Evolutionary conservation across 2,113 vertebrate genomes (phyloP), one percentile per base, ranked within the genome.

Genomic region (Leucosticte australis): DNA sequence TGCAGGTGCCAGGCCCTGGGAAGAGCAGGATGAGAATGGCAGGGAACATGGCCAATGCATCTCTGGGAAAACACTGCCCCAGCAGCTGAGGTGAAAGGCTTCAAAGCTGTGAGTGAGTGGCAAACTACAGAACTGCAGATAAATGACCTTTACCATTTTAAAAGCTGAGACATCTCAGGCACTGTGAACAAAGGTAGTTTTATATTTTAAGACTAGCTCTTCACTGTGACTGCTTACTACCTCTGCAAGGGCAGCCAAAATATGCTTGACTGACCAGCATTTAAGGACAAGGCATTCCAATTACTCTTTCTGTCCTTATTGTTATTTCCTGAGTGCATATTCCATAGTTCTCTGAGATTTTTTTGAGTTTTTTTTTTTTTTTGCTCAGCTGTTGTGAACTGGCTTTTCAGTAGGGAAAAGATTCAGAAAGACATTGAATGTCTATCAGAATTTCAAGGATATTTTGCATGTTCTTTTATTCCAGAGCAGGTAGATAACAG

Each of bases 401-500:
- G 74, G 11, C 15, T 73, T 91, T 59, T 82, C 53, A 85, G 30
- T 13, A 52, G 57, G 24, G 70, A 82, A 94, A 82, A 64, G 28
- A 63, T 47, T 79, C 60, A 39, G 73, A 91, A 85, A 96, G 42
- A 26, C 14, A 49, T 44, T 89, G 33, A 42, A 89, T 67, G 6
- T 75, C 30, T 79, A 79, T 81, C 30, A 73, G 62, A 73, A 93
- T 87, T 94, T 87, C 84, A 91, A 85, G 84, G 81, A 35, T 79
- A 71, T 94, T 93, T 93, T 95, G 37, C 55, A 56, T 69, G 55
- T 39, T 86, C 7, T 65, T 93, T 94, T 86, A 53, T 56, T 85
- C 28, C 42, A 79, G 50, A 93, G 30, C 63, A 86, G 85, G 76
- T 94, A 88, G 79, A 80, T 94, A 88, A 83, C 26, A 83, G 69